A percentile compares a stretch with the other conserved stretches of the same genome.
These are phyloP conservation scores for Oligia latruncula DNA, from an alignment of 2,888 invertebrate species.

Conservation along the genomic window DNA sequence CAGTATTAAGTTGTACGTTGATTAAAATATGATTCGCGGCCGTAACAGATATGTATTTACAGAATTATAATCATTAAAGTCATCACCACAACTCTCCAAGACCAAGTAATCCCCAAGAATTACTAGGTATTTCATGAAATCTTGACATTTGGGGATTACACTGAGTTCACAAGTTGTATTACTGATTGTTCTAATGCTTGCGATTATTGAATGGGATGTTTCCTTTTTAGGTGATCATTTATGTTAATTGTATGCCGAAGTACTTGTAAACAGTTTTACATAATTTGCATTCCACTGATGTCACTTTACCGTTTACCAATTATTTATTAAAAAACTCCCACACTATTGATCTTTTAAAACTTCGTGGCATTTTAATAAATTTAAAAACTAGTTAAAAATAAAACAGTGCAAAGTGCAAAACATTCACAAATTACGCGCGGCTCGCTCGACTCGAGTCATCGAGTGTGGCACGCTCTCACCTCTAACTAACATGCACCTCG, in stretches of 20 bases:
- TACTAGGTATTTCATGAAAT: no score
- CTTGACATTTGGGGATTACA: no score
- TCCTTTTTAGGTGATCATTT: not conserved
- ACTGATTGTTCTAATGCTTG: not conserved
- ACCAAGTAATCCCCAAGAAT: no score
- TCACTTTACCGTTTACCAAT: not conserved
- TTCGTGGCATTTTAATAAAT: not conserved
- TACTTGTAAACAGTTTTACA: constrained; percentile 8
- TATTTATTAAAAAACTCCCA: constrained; percentile 7
- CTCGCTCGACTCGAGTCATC: not conserved
- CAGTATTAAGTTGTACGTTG: no score
- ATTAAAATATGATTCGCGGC: no score
- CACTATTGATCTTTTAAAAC: not conserved
- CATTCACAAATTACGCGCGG: not conserved
- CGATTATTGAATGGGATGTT: not conserved
- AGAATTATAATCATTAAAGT: no score
- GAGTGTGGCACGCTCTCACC: not conserved
- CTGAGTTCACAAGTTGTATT: no score
- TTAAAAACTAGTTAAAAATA: not conserved
- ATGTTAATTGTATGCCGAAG: not conserved
- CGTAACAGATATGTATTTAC: no score
- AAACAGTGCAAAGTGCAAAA: not conserved
- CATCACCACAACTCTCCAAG: no score
- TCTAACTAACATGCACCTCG: not conserved
- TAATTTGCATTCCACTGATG: constrained; percentile 1